phyloP scores from a whole-genome alignment of 64 coral and sea anemone species.

The Actinia tenebrosa region DNA sequence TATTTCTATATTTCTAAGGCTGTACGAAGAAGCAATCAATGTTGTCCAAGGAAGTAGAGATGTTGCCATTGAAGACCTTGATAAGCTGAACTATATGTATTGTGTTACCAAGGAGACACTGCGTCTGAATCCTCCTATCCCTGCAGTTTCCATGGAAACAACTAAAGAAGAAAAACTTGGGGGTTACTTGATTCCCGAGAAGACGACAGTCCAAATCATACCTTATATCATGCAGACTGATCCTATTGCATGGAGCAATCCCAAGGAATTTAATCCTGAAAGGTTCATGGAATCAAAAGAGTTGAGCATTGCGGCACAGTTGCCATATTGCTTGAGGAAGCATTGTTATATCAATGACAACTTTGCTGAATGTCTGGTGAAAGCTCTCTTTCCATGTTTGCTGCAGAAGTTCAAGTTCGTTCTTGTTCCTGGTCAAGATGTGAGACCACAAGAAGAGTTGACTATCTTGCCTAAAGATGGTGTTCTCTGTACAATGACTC shows the following conservation, averaged over 20 bases:
- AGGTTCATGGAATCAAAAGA: constrained; percentile 7
- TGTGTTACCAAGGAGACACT: constrained; percentile 55
- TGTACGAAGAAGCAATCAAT: constrained; percentile 21
- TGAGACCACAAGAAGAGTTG: background rate
- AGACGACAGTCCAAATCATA: constrained; percentile 20
- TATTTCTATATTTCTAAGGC: background rate
- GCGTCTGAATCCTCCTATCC: constrained; percentile 32
- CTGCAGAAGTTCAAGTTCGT: constrained; percentile 9
- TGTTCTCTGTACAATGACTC: background rate
- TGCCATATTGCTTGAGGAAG: constrained; percentile 5
- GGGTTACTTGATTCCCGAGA: constrained; percentile 17
- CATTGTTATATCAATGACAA: background rate
- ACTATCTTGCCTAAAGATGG: background rate
- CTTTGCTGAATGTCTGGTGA: constrained; percentile 4
- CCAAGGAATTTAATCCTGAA: constrained; percentile 13
- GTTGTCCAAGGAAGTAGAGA: background rate
- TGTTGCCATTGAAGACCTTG: constrained; percentile 21
- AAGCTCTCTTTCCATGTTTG: background rate
- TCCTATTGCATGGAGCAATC: background rate
- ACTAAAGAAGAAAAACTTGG: constrained; percentile 25
- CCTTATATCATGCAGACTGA: constrained; percentile 7
- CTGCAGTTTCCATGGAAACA: constrained; percentile 6
- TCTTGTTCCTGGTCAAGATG: constrained; percentile 10
- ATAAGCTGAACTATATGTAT: constrained; percentile 22
- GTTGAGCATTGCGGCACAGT: background rate